A percentile compares a stretch with the other conserved stretches of the same genome.
These are phyloP conservation scores for Antrozous pallidus DNA, from an alignment of 2,797 vertebrate genomes.

Conservation along the genomic window DNA sequence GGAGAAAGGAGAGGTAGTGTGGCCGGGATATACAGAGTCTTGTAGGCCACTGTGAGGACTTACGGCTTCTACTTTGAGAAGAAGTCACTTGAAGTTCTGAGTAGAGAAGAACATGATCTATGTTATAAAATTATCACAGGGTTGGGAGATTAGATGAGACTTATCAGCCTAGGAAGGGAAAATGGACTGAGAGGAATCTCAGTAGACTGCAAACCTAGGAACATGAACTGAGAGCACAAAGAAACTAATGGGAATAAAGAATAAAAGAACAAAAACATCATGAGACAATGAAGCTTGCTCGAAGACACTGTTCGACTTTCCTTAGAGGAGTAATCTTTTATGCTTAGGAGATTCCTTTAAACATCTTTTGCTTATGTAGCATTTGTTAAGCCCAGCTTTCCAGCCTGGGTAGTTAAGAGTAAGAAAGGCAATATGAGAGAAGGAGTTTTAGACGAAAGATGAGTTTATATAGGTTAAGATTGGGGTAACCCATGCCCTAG, in stretches of 20 bases:
- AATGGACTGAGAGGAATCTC: background rate
- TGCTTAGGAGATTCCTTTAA: background rate
- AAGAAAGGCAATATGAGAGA: background rate
- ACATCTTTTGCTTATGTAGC: background rate
- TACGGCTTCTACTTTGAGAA: background rate
- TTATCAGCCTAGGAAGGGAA: background rate
- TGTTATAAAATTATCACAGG: background rate
- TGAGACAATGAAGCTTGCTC: background rate
- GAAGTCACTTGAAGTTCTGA: background rate
- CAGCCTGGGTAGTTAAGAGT: background rate
- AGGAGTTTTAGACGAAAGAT: background rate
- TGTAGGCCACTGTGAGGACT: background rate
- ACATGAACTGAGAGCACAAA: background rate
- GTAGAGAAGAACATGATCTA: background rate
- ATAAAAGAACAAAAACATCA: background rate
- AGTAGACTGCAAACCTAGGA: background rate
- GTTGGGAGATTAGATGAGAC: background rate
- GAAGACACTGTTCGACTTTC: background rate
- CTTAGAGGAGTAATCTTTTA: background rate
- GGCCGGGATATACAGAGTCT: background rate
- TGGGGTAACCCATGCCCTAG: background rate
- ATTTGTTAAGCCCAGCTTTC: background rate
- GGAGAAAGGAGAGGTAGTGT: background rate
- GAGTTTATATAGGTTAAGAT: constrained; percentile 1
- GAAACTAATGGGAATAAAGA: background rate